Evolutionary conservation across 1,140 invertebrate genomes (phyloP).

Genomic region (Ceratina calcarata): DNA sequence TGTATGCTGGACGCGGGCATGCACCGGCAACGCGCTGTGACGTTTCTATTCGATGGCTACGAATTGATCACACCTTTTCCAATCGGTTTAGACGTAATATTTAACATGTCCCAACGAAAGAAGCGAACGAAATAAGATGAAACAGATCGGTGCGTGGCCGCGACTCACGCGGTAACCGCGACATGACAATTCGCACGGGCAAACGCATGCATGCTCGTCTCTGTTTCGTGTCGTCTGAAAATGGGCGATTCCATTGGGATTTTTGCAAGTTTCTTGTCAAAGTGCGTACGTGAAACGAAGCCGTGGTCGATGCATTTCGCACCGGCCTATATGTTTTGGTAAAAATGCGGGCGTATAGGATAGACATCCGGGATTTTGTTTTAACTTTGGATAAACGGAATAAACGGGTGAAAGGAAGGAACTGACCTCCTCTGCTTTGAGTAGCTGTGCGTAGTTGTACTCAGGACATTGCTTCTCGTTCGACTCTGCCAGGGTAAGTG

Average conservation of each 20-base stretch:
- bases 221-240: constrained; percentile 25
- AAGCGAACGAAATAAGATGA: not conserved
- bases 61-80: constrained; percentile 42
- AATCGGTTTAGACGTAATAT: not conserved
- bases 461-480: constrained; percentile 85
- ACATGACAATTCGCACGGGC: constrained; percentile 37
- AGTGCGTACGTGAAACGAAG: constrained; percentile 6
- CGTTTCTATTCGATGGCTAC: constrained; percentile 47
- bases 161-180: constrained; percentile 9
- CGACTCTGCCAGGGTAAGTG: constrained; percentile 82
- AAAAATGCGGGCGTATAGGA: constrained; percentile 35
- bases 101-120: not conserved
- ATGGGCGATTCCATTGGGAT: constrained; percentile 47
- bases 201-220: not conserved
- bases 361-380: not conserved
- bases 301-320: constrained; percentile 17
- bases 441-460: constrained; percentile 84
- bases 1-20: constrained; percentile 1
- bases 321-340: constrained; percentile 14
- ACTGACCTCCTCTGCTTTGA: constrained; percentile 84
- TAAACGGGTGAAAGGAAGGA: constrained; percentile 40
- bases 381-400: not conserved
- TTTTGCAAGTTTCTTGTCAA: constrained; percentile 51
- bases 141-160: not conserved
- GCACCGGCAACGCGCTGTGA: constrained; percentile 35